Evolutionary conservation across 1,140 invertebrate species (phyloP).

Genomic region (Brachionus asplanchnoidis): DNA sequence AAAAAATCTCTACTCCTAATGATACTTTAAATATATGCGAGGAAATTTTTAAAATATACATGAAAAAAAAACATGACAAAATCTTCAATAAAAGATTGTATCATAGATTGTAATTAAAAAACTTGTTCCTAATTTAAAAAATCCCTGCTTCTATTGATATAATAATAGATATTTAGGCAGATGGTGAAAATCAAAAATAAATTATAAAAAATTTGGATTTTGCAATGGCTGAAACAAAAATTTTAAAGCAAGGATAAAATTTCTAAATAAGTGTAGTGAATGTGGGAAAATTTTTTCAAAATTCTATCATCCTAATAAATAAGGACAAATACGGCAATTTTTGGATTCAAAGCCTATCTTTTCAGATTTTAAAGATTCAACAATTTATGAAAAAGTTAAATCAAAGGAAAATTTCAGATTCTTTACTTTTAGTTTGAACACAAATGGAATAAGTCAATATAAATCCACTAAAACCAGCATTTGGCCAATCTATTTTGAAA

Average conservation of each 20-base stretch:
- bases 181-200: neutral
- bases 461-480: neutral
- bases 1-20: too few relatives aligned
- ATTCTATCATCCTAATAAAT: neutral
- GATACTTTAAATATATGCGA: too few relatives aligned
- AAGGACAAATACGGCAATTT: neutral
- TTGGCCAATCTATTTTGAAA: neutral
- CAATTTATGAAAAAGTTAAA: too few relatives aligned
- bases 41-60: neutral
- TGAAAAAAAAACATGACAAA: neutral
- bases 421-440: neutral
- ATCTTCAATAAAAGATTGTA: neutral
- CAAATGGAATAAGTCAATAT: neutral
- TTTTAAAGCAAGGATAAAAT: neutral
- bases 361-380: neutral
- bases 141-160: too few relatives aligned
- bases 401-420: neutral
- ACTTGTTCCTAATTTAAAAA: too few relatives aligned
- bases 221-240: neutral
- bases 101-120: too few relatives aligned
- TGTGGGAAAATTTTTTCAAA: too few relatives aligned
- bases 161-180: neutral
- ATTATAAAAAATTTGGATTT: neutral
- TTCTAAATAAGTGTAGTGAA: too few relatives aligned
- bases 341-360: neutral